Conservation (phyloP, 2,888 invertebrate genomes). For the Lasiommata megera region DNA sequence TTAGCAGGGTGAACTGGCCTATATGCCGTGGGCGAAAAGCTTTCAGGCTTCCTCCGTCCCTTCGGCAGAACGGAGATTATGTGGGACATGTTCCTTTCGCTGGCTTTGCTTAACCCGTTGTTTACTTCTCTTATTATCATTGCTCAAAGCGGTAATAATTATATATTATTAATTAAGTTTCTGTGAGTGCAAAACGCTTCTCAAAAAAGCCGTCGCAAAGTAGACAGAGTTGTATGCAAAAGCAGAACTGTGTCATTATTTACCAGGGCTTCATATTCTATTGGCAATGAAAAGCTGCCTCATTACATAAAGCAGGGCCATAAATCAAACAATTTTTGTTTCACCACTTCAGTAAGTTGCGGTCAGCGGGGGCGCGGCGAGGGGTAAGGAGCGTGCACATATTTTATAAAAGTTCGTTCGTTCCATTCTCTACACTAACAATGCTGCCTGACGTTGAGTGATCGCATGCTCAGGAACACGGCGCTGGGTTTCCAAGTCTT, state of each 20-base stretch:
- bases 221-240: too few relatives aligned
- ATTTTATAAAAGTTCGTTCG: constrained; percentile 62
- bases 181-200: too few relatives aligned
- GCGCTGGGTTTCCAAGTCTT: constrained; percentile 29
- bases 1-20: too few relatives aligned
- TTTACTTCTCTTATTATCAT: too few relatives aligned
- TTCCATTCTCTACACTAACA: constrained; percentile 64
- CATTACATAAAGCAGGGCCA: constrained; percentile 13
- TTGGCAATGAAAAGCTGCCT: not conserved
- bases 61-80: too few relatives aligned
- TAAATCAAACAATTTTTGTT: constrained; percentile 31
- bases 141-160: too few relatives aligned
- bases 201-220: too few relatives aligned
- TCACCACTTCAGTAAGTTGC: constrained; percentile 21
- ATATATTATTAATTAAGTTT: too few relatives aligned
- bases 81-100: too few relatives aligned
- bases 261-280: not conserved
- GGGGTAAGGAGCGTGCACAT: constrained; percentile 40
- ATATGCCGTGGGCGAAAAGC: too few relatives aligned
- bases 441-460: constrained; percentile 63
- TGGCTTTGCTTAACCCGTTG: too few relatives aligned
- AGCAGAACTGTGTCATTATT: not conserved
- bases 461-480: constrained; percentile 43
- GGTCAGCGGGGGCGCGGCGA: constrained; percentile 3
- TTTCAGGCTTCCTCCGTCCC: too few relatives aligned